A percentile compares a stretch with the other conserved stretches of the same genome.
Evolutionary conservation across 2,797 vertebrate genomes (phyloP).

Genomic region (Lithobates sylvaticus): DNA sequence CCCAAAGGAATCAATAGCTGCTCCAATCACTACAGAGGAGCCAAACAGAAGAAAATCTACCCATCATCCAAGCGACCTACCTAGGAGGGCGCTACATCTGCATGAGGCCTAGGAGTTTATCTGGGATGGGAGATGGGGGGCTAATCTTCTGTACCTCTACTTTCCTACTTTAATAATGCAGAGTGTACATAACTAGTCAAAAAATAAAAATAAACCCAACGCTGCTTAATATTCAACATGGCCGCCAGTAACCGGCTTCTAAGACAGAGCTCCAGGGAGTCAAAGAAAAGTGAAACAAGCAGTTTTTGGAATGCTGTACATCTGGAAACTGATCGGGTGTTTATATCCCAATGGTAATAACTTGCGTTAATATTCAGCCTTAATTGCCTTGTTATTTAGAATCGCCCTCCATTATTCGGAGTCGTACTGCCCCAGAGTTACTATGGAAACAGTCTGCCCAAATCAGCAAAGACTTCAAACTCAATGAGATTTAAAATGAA

Average conservation of each 20-base stretch:
- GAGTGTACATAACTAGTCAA: too few species aligned
- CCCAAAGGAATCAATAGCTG: too few species aligned
- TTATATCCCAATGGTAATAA: neutral
- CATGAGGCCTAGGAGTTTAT: too few species aligned
- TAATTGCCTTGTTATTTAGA: conserved; percentile 19
- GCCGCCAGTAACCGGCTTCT: neutral
- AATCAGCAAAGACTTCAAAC: conserved; percentile 15
- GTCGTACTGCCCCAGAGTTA: conserved; percentile 26
- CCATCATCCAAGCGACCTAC: too few species aligned
- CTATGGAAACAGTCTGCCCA: conserved; percentile 36
- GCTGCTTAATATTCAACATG: neutral
- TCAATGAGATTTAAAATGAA: conserved; percentile 24
- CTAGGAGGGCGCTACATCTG: too few species aligned
- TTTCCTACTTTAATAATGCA: too few species aligned
- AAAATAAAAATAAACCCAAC: too few species aligned
- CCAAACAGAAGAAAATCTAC: too few species aligned
- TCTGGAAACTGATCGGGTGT: neutral
- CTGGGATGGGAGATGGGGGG: too few species aligned
- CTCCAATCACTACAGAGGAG: too few species aligned
- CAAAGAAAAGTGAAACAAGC: neutral
- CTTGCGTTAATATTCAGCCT: conserved; percentile 7
- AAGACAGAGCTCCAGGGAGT: neutral
- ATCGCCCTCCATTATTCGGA: neutral
- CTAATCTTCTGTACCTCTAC: too few species aligned
- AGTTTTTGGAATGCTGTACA: neutral